Conservation (phyloP, 1,140 invertebrate species). For the Oryzaephilus surinamensis region DNA sequence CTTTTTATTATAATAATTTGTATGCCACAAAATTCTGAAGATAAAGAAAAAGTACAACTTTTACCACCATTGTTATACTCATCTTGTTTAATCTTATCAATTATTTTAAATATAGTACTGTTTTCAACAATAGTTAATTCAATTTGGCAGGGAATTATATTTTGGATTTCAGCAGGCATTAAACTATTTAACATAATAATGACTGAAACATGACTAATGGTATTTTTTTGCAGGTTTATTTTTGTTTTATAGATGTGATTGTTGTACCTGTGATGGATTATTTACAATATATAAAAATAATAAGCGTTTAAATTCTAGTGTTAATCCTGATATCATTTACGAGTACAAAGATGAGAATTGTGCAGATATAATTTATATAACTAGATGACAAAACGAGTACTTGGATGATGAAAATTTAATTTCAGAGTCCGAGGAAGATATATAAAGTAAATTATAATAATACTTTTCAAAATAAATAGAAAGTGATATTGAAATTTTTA, state of each 20-base stretch:
- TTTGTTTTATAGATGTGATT: conserved; percentile 9
- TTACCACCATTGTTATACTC: conserved; percentile 5
- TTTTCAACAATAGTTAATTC: conserved; percentile 1
- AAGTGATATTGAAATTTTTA: conserved; percentile 7
- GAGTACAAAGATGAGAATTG: conserved; percentile 1
- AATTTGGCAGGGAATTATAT: conserved; percentile 8
- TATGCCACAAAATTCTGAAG: conserved; percentile 4
- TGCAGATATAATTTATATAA: conserved; percentile 9
- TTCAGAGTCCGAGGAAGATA: conserved; percentile 8
- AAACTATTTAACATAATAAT: too few species aligned
- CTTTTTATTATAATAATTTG: conserved; percentile 3
- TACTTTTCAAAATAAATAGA: too few species aligned
- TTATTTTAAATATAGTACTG: conserved; percentile 5
- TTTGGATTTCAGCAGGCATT: too few species aligned
- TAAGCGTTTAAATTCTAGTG: conserved; percentile 4
- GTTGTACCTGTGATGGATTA: conserved; percentile 11
- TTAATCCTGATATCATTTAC: conserved; percentile 3
- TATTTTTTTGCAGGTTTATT: conserved; percentile 7
- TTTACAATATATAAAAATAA: conserved; percentile 3
- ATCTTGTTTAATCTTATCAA: conserved; percentile 3
- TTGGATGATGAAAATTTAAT: conserved; percentile 7
- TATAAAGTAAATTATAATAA: too few species aligned
- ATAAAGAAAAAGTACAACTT: conserved; percentile 2
- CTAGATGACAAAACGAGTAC: conserved; percentile 8
- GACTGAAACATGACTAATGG: too few species aligned